Evolutionary conservation across 2,113 vertebrate genomes (phyloP).

Genomic region (Cichladusa arquata): DNA sequence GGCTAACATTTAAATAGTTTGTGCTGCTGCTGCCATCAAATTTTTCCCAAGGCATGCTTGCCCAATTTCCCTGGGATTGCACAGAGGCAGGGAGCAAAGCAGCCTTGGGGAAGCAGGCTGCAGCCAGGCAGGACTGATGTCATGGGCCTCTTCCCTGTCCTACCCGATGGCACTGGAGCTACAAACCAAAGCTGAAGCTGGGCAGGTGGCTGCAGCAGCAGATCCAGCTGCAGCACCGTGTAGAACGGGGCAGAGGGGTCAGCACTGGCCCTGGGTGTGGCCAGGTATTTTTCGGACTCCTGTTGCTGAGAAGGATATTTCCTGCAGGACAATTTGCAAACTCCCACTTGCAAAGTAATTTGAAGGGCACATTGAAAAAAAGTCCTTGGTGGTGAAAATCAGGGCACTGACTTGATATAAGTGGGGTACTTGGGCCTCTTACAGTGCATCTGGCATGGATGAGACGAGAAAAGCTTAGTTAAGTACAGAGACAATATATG

Average conservation of each 20-base stretch:
- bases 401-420: background rate
- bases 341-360: background rate
- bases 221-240: background rate
- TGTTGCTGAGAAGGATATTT: background rate
- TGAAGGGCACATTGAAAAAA: background rate
- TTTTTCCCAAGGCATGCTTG: background rate
- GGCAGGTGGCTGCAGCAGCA: background rate
- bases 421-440: background rate
- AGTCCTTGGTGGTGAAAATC: background rate
- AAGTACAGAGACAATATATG: background rate
- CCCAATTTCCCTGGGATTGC: background rate
- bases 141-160: accelerated
- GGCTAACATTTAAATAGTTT: background rate
- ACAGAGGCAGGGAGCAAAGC: background rate
- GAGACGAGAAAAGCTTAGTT: background rate
- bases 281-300: background rate
- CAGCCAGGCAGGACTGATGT: background rate
- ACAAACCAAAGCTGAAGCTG: background rate
- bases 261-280: accelerated
- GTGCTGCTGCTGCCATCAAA: background rate
- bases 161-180: accelerated
- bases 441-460: background rate
- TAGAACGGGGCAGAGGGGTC: background rate
- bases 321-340: background rate
- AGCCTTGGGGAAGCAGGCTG: accelerated